Evolutionary conservation across 2,113 vertebrate species (phyloP).

Genomic region (Xenopus laevis): DNA sequence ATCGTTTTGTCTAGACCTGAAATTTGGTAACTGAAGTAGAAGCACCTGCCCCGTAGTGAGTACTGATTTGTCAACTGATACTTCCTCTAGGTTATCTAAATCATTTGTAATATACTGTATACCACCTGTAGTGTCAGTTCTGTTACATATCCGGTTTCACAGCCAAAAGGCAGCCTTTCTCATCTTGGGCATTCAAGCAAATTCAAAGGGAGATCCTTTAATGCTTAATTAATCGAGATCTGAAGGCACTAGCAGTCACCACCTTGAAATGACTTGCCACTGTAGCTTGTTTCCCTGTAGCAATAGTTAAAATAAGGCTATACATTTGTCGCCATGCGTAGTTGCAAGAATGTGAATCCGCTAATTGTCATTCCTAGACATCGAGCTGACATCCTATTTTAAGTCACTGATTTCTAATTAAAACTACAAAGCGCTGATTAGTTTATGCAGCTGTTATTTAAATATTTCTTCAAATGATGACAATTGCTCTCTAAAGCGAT

Average conservation of each 20-base stretch:
- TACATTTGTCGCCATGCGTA: background rate
- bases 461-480: background rate
- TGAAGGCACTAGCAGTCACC: background rate
- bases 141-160: background rate
- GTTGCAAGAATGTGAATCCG: background rate
- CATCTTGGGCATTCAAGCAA: background rate
- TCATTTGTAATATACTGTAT: conserved; percentile 1
- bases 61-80: conserved; percentile 2
- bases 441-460: background rate
- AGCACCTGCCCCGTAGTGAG: background rate
- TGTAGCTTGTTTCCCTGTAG: background rate
- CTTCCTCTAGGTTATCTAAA: conserved; percentile 5
- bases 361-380: conserved; percentile 1
- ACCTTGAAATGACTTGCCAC: background rate
- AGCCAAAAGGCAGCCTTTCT: background rate
- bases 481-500: background rate
- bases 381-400: background rate
- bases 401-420: background rate
- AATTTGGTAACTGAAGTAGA: background rate
- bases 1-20: background rate
- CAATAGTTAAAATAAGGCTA: background rate
- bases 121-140: conserved; percentile 1
- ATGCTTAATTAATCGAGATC: background rate
- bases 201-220: conserved; percentile 3
- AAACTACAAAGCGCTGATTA: background rate